A percentile compares a stretch with the other conserved stretches of the same genome.
Evolutionary conservation across 30 jellyfish, hydroid and myxozoan species (phyloP).

Genomic region (Hydractinia echinata): DNA sequence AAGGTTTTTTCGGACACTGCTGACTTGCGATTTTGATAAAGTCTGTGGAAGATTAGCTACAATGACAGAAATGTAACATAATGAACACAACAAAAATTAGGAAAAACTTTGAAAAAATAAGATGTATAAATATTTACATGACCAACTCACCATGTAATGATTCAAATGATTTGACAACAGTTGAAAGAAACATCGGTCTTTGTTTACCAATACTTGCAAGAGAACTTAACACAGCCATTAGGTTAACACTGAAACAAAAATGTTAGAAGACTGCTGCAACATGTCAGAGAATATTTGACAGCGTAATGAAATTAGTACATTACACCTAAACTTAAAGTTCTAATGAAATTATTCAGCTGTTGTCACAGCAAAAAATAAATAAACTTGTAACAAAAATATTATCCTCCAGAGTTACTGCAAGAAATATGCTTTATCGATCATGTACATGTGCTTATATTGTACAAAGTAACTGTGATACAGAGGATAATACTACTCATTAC

Average conservation of each 20-base stretch:
- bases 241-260: slow-evolving; percentile 56
- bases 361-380: too few relatives aligned
- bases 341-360: too few relatives aligned
- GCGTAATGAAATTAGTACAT: too few relatives aligned
- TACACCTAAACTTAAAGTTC: too few relatives aligned
- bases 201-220: slow-evolving; percentile 85
- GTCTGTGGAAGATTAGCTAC: slow-evolving; percentile 95
- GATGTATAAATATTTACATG: neutral
- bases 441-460: too few relatives aligned
- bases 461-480: too few relatives aligned
- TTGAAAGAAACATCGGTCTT: slow-evolving; percentile 79
- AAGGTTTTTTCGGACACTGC: slow-evolving; percentile 93
- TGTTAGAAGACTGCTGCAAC: neutral
- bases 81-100: too few relatives aligned
- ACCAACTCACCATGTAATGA: slow-evolving; percentile 76
- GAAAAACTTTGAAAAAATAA: neutral
- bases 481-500: too few relatives aligned
- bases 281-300: too few relatives aligned
- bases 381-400: too few relatives aligned
- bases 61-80: neutral
- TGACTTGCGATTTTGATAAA: slow-evolving; percentile 89
- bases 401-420: too few relatives aligned
- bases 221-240: slow-evolving; percentile 94
- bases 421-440: too few relatives aligned
- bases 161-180: slow-evolving; percentile 90